These are phyloP conservation scores for Sebastolobus altivelis DNA, from an alignment of 2,797 vertebrate genomes.

Conservation along the genomic window DNA sequence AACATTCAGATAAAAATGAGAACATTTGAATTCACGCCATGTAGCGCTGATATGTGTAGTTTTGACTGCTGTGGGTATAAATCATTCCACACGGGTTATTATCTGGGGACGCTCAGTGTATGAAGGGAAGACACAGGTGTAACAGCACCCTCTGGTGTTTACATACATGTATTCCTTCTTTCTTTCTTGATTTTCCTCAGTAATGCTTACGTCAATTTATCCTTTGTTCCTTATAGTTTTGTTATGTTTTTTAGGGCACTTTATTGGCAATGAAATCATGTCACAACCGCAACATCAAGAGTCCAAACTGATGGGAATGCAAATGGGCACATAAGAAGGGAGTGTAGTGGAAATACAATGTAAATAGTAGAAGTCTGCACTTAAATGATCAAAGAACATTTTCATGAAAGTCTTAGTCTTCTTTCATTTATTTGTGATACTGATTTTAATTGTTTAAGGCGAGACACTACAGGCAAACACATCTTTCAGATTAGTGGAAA, in stretches of 20 bases:
- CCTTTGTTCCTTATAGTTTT: neutral
- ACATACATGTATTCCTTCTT: slow-evolving; percentile 6
- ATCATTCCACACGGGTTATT: slow-evolving; percentile 37
- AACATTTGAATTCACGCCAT: slow-evolving; percentile 43
- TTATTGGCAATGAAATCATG: slow-evolving; percentile 7
- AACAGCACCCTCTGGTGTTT: slow-evolving; percentile 67
- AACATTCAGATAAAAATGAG: slow-evolving; percentile 36
- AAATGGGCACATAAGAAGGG: neutral
- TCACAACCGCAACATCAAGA: neutral
- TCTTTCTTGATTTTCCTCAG: slow-evolving; percentile 23
- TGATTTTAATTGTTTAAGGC: neutral
- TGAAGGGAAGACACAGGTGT: neutral
- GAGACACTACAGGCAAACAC: too few relatives aligned
- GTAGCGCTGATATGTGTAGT: slow-evolving; percentile 6
- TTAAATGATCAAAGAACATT: neutral
- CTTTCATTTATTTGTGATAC: neutral
- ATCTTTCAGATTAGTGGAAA: too few relatives aligned
- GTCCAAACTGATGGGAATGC: neutral
- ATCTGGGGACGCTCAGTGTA: neutral
- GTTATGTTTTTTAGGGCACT: slow-evolving; percentile 17
- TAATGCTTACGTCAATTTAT: neutral
- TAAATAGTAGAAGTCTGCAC: neutral
- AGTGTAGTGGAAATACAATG: neutral
- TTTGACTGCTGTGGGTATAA: slow-evolving; percentile 36
- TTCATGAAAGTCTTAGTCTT: neutral